These are phyloP conservation scores for Xestia xanthographa DNA, from an alignment of 2,888 invertebrate species.

Conservation along the genomic window DNA sequence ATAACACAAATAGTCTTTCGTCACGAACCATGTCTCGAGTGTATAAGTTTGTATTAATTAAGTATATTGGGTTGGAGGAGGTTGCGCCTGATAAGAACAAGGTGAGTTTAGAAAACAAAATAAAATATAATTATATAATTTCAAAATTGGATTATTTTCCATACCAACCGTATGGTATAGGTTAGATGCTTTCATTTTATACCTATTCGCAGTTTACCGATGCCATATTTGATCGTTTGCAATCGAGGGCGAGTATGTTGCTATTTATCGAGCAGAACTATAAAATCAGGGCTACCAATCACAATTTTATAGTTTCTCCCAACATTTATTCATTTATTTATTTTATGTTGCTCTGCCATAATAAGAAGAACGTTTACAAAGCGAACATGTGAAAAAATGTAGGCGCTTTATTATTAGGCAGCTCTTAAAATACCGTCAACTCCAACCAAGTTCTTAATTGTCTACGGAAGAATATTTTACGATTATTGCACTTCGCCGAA, in stretches of 20 bases:
- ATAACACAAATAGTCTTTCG: conserved; percentile 61
- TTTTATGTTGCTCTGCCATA: neutral
- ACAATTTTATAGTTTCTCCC: neutral
- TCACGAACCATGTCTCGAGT: conserved; percentile 71
- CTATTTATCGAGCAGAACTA: conserved; percentile 17
- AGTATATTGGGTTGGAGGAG: conserved; percentile 36
- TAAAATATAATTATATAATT: neutral
- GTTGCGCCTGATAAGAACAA: conserved; percentile 32
- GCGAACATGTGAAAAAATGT: neutral
- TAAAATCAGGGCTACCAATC: conserved; percentile 15
- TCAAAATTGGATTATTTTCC: neutral
- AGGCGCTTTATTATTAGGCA: neutral
- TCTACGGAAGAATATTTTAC: conserved; percentile 50
- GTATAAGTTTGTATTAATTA: conserved; percentile 67
- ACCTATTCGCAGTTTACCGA: conserved; percentile 19
- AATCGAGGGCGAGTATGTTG: conserved; percentile 10
- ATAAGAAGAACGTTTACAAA: neutral
- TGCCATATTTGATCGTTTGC: conserved; percentile 31
- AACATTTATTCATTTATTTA: neutral
- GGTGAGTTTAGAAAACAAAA: conserved; percentile 7
- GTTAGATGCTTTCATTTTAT: conserved; percentile 2
- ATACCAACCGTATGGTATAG: neutral
- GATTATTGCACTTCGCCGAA: conserved; percentile 50
- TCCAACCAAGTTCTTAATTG: conserved; percentile 31
- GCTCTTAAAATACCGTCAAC: conserved; percentile 47